phyloP scores from a whole-genome alignment of 2,888 invertebrate species.

The Apoda limacodes region DNA sequence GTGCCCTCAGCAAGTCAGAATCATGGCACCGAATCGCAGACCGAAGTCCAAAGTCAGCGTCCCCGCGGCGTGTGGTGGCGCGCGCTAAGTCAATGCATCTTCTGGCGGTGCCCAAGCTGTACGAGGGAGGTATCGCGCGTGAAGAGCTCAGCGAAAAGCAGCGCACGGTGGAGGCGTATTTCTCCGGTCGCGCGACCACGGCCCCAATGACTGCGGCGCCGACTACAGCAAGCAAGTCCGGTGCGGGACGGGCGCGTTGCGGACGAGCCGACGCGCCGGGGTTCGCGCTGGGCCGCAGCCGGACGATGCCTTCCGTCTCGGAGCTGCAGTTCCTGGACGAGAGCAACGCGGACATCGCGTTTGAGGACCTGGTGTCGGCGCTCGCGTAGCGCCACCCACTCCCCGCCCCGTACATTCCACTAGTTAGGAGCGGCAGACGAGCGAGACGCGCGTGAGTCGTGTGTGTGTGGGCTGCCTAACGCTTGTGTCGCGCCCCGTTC shows the following conservation, averaged over 20 bases:
- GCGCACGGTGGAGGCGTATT: conserved; percentile 80
- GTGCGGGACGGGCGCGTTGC: conserved; percentile 36
- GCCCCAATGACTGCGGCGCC: conserved; percentile 16
- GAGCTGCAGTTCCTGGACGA: conserved; percentile 77
- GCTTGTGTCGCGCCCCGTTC: conserved; percentile 51
- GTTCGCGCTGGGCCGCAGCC: conserved; percentile 76
- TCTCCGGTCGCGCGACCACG: conserved; percentile 48
- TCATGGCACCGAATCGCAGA: conserved; percentile 82
- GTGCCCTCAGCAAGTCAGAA: conserved; percentile 73
- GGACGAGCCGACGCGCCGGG: conserved; percentile 46
- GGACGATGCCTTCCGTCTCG: conserved; percentile 81
- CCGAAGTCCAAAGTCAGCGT: conserved; percentile 39
- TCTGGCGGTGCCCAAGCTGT: conserved; percentile 81
- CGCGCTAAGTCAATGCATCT: conserved; percentile 82
- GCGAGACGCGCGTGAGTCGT: conserved; percentile 67
- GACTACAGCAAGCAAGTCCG: conserved; percentile 23
- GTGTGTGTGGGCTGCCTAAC: conserved; percentile 59
- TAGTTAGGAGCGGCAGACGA: conserved; percentile 54
- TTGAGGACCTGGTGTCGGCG: conserved; percentile 84
- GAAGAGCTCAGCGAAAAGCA: conserved; percentile 77
- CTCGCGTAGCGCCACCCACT: conserved; percentile 46
- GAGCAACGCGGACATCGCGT: conserved; percentile 87
- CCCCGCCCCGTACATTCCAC: conserved; percentile 49
- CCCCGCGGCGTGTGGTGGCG: conserved; percentile 52
- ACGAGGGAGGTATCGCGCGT: conserved; percentile 80